Percentiles rank a stretch among this genome's conserved stretches.
These are phyloP conservation scores for Rhinoderma darwinii DNA, from an alignment of 2,113 vertebrate species.

Conservation along the genomic window DNA sequence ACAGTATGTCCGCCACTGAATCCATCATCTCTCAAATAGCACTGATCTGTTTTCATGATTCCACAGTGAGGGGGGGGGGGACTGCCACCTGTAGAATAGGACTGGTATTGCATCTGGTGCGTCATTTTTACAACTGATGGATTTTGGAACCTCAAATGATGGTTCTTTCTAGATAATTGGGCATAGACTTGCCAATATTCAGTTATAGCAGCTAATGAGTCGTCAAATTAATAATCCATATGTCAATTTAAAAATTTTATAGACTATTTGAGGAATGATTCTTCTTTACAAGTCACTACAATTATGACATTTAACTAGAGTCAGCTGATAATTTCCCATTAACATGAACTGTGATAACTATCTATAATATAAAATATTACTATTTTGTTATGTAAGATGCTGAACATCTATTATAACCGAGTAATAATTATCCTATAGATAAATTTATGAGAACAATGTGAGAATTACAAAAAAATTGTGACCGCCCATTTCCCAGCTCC, in stretches of 20 bases:
- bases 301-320: neutral
- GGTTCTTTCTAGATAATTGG: too few species aligned
- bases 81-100: too few species aligned
- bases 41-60: too few species aligned
- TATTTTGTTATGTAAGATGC: neutral
- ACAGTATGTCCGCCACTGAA: too few species aligned
- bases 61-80: too few species aligned
- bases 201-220: neutral
- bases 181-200: too few species aligned
- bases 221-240: too few species aligned
- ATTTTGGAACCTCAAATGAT: too few species aligned
- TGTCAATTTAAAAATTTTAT: neutral
- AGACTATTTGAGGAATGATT: neutral
- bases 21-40: too few species aligned
- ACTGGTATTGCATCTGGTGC: too few species aligned
- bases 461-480: neutral
- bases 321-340: neutral
- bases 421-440: neutral
- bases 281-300: neutral
- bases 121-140: too few species aligned
- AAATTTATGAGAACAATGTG: conserved; percentile 23
- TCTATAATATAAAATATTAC: neutral
- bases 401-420: neutral
- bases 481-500: neutral
- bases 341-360: neutral